Percentiles rank a stretch among this genome's conserved stretches.
phyloP scores from a whole-genome alignment of 2,113 vertebrate species.

The Mus pahari region DNA sequence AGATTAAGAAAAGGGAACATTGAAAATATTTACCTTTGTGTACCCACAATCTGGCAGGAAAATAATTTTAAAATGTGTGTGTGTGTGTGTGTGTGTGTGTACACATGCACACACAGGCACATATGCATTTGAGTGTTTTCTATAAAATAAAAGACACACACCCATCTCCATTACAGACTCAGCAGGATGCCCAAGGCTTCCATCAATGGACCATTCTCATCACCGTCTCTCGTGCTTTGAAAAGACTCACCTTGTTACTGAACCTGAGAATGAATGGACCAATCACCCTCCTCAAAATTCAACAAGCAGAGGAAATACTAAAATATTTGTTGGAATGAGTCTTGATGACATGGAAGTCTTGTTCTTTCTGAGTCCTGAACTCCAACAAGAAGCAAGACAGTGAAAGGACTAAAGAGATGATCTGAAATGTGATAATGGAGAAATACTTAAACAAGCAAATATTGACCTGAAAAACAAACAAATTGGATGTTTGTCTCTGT shows the following conservation, averaged over 20 bases:
- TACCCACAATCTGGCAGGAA: not conserved
- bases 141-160: not conserved
- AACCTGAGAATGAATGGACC: not conserved
- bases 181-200: not conserved
- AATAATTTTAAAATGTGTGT: not conserved
- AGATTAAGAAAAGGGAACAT: not conserved
- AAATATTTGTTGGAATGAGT: not conserved
- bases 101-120: no score
- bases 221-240: not conserved
- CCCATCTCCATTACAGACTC: not conserved
- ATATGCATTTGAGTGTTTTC: not conserved
- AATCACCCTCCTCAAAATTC: not conserved
- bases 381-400: not conserved
- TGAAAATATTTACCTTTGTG: not conserved
- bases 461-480: not conserved
- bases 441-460: not conserved
- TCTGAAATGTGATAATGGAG: not conserved
- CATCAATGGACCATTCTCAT: not conserved
- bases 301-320: not conserved
- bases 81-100: not conserved
- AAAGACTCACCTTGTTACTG: not conserved
- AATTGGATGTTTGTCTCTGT: no score
- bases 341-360: not conserved
- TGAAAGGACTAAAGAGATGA: not conserved
- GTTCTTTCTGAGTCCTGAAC: not conserved